These are phyloP conservation scores for Anas georgica DNA, from an alignment of 2,797 vertebrate species.

Conservation along the genomic window DNA sequence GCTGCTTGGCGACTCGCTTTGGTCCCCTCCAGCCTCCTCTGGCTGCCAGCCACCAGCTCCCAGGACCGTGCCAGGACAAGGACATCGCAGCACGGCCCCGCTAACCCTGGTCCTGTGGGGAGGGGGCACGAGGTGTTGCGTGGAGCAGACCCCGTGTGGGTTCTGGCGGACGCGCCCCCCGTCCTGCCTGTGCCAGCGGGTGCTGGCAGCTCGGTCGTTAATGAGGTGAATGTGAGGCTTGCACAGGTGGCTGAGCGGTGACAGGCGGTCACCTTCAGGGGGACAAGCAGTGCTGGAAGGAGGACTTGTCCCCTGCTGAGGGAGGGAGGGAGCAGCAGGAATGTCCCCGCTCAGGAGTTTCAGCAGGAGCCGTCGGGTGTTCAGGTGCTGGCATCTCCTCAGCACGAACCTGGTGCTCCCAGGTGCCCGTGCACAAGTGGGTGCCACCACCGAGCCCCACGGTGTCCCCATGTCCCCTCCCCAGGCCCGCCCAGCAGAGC, in stretches of 20 bases:
- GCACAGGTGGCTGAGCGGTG: neutral
- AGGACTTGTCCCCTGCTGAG: neutral
- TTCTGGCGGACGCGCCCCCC: neutral
- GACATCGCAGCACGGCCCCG: fast-evolving
- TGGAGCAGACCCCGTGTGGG: neutral
- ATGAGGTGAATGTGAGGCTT: fast-evolving
- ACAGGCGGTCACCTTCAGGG: neutral
- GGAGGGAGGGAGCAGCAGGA: neutral
- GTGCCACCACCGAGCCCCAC: neutral
- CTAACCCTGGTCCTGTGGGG: fast-evolving
- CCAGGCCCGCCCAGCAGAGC: neutral
- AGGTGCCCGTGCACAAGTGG: neutral
- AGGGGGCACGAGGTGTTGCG: neutral
- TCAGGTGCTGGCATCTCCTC: neutral
- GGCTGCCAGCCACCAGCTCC: neutral
- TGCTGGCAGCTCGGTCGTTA: neutral
- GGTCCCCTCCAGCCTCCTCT: neutral
- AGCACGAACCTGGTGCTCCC: neutral
- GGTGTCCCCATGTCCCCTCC: neutral
- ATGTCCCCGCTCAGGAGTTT: neutral
- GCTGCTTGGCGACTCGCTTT: neutral
- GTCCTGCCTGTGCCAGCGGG: neutral
- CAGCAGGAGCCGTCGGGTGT: neutral
- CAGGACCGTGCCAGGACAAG: fast-evolving
- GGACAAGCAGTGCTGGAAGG: neutral